Percentiles rank a stretch among this genome's conserved stretches.
Conservation (phyloP, 2,888 invertebrate genomes). For the Hypolimnas misippus region DNA sequence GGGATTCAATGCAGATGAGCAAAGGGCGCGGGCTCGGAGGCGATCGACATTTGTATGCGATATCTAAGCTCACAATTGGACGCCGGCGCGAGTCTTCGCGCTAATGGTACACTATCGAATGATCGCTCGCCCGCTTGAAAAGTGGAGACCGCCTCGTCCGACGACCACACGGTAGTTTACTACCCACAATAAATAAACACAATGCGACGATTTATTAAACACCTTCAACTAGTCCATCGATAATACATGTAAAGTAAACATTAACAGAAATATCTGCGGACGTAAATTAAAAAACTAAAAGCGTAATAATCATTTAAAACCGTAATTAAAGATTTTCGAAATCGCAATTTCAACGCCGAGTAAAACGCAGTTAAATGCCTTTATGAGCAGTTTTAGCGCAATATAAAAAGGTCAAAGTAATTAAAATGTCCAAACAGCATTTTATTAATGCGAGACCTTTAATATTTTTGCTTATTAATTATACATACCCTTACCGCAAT, state of each 20-base stretch:
- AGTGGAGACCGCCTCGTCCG: conserved; percentile 74
- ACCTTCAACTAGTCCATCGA: conserved; percentile 38
- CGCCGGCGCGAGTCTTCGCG: conserved; percentile 82
- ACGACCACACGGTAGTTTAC: conserved; percentile 75
- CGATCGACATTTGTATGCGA: conserved; percentile 84
- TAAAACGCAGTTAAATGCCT: conserved; percentile 66
- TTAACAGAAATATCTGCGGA: conserved; percentile 5
- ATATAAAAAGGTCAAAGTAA: conserved; percentile 74
- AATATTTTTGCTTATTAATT: conserved; percentile 44
- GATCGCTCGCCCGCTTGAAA: conserved; percentile 74
- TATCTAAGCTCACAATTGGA: conserved; percentile 84
- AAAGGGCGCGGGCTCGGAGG: conserved; percentile 51
- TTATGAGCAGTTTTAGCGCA: conserved; percentile 62
- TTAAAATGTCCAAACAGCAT: conserved; percentile 65
- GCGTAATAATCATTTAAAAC: conserved; percentile 31
- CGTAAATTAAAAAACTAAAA: conserved; percentile 27
- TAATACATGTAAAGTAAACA: conserved; percentile 9
- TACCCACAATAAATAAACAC: conserved; percentile 75
- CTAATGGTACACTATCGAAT: conserved; percentile 83
- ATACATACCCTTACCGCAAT: conserved; percentile 36
- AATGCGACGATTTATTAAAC: conserved; percentile 44
- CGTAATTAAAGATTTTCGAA: conserved; percentile 56
- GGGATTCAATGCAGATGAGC: conserved; percentile 83
- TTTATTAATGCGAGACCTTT: conserved; percentile 45
- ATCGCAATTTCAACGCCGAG: conserved; percentile 60